Conservation (phyloP, 2,888 invertebrate species). For the Cerceris rybyensis region DNA sequence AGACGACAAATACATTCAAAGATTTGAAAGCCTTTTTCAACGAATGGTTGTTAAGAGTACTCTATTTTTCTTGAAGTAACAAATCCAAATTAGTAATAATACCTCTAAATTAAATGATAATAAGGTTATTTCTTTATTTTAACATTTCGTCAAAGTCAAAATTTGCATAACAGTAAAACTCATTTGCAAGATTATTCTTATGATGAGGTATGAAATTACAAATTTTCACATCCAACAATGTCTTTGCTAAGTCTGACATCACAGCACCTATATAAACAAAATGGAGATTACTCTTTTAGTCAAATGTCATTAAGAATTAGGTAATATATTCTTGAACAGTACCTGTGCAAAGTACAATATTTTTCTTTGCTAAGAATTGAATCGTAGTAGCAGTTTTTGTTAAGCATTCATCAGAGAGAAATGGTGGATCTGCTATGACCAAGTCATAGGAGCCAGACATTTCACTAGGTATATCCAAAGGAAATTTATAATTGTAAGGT, state of each 20-base stretch:
- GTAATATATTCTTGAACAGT: slow-evolving; percentile 35
- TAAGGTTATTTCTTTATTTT: slow-evolving; percentile 11
- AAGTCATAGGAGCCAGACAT: slow-evolving; percentile 87
- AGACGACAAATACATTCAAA: too few species aligned
- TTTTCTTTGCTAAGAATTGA: slow-evolving; percentile 87
- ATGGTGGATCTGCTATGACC: slow-evolving; percentile 97
- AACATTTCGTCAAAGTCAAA: slow-evolving; percentile 86
- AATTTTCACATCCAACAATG: slow-evolving; percentile 85
- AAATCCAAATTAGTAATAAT: too few species aligned
- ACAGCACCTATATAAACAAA: slow-evolving; percentile 84
- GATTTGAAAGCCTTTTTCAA: too few species aligned
- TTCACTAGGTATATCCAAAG: slow-evolving; percentile 86
- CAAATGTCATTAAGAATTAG: slow-evolving; percentile 2
- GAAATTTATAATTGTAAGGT: slow-evolving; percentile 93
- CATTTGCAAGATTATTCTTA: slow-evolving; percentile 94
- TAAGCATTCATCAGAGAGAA: slow-evolving; percentile 95
- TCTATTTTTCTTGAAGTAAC: too few species aligned
- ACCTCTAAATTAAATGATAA: too few species aligned
- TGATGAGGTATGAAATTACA: slow-evolving; percentile 91
- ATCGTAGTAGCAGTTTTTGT: slow-evolving; percentile 91
- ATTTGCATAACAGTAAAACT: slow-evolving; percentile 95
- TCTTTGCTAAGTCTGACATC: slow-evolving; percentile 88
- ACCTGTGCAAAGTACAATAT: slow-evolving; percentile 95
- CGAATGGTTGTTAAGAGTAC: too few species aligned
- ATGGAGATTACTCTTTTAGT: slow-evolving; percentile 11